Base-by-base conservation (phyloP, 2,797 vertebrate genomes). In the Anniella stebbinsi region DNA sequence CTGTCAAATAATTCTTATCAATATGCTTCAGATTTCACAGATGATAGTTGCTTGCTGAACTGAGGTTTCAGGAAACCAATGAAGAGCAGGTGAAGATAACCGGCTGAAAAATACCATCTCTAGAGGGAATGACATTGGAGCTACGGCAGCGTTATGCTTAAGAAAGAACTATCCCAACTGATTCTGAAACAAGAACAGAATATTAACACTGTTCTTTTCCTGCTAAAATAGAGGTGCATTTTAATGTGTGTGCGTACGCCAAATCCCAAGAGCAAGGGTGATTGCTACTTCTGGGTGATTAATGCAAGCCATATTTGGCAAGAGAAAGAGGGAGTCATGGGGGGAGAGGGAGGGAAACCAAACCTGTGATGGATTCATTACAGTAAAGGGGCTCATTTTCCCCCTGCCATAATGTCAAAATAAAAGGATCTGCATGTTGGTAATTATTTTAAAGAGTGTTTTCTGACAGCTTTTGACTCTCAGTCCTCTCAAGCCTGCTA, bases 61-160 rank as follows among this genome's bases (percentile, higher is more conserved):
- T 78, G 82, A 6, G 13, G 78, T 96, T 95, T 93, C 38, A 92
- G 38, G 89, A 89, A 83, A 91, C 72, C 86, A 89, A 48, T 67
- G 70, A 88, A 85, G 41, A 73, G 41, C 51, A 84, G 57, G 66
- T 86, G 4, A 63, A 72, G 70, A 76, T 0, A 8, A 48, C 82
- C 38, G 11, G 38, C 45, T 92, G 57, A 17, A 78, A 86, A 76
- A 77, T 67, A 77, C 91, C 2, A 76, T 72, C 84, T 60, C 84
- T 86, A 86, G 88, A 91, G 92, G 89, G 81, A 76, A 77, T 41
- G 87, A 72, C 54, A 12, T 91, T 84, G n/a, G 67, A 60, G 83
- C 8, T 5, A 45, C 33, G 87, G 25, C 51, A 80, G 41, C 7
- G 12, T 41, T 15, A 15, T 17, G 15, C 18, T 2, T 0, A 0